A percentile compares a stretch with the other conserved stretches of the same genome.
phyloP scores from a whole-genome alignment of 2,113 vertebrate genomes.

The Ammodytes marinus region DNA sequence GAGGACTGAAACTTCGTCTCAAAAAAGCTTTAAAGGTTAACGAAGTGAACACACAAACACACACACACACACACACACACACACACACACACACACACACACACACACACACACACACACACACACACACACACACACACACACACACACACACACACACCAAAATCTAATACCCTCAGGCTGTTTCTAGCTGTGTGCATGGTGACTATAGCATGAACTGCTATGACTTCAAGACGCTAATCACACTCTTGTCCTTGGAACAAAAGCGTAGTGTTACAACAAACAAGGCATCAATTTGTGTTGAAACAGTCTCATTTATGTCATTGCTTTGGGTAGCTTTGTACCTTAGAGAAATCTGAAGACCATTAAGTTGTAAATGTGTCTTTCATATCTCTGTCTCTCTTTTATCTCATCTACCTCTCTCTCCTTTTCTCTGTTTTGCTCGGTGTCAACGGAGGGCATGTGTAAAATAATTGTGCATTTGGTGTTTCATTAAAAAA shows the following conservation, averaged over 20 bases:
- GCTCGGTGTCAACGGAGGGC: constrained; percentile 25
- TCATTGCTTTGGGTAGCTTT: constrained; percentile 20
- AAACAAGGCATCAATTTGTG: constrained; percentile 33
- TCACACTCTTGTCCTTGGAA: constrained; percentile 47
- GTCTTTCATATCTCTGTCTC: constrained; percentile 14
- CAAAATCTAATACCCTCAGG: constrained; percentile 44
- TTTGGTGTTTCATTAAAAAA: constrained; percentile 58
- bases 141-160: constrained; percentile 6
- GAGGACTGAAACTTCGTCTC: background rate
- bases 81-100: constrained; percentile 1
- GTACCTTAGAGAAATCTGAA: constrained; percentile 25
- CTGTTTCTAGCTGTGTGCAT: constrained; percentile 43
- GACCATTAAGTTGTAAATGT: constrained; percentile 30
- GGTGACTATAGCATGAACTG: constrained; percentile 37
- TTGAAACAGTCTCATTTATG: constrained; percentile 45
- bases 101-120: background rate
- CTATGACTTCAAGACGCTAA: constrained; percentile 60
- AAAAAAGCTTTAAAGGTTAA: constrained; percentile 44
- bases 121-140: background rate
- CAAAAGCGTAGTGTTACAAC: constrained; percentile 15
- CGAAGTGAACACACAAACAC: constrained; percentile 20
- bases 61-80: background rate
- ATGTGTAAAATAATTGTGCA: constrained; percentile 30
- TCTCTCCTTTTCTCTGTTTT: constrained; percentile 5
- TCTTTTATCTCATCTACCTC: constrained; percentile 37